phyloP scores from a whole-genome alignment of 2,113 vertebrate genomes.

The Vulpes vulpes region DNA sequence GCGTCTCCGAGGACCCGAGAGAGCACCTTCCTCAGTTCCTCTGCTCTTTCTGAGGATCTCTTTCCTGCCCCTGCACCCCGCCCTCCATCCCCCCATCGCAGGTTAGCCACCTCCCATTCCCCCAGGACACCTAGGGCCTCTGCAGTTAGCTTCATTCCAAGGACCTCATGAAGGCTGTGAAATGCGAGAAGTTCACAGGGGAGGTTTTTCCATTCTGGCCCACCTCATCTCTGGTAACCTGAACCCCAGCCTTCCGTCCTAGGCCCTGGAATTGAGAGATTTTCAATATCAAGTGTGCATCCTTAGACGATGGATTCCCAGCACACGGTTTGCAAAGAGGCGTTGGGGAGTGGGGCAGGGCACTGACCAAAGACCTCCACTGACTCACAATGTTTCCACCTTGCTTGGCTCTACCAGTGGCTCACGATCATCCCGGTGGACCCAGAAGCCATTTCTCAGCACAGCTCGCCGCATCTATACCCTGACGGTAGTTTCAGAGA shows the following conservation, averaged over 20 bases:
- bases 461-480: neutral
- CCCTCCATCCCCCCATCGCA: neutral
- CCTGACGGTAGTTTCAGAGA: neutral
- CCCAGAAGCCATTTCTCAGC: neutral
- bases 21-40: neutral
- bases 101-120: neutral
- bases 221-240: neutral
- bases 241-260: neutral
- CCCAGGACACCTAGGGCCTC: neutral
- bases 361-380: neutral
- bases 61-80: neutral
- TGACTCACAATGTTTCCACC: neutral
- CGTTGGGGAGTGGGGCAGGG: neutral
- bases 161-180: neutral
- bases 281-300: neutral
- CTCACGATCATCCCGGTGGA: neutral
- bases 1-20: neutral
- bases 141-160: neutral
- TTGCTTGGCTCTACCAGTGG: too few relatives aligned
- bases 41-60: neutral
- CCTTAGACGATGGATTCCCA: neutral
- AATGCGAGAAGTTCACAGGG: neutral
- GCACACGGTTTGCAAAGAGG: neutral
- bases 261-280: neutral
- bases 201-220: neutral